These are phyloP conservation scores for Myiotriccus ornatus DNA, from an alignment of 2,797 vertebrate genomes.

Conservation along the genomic window DNA sequence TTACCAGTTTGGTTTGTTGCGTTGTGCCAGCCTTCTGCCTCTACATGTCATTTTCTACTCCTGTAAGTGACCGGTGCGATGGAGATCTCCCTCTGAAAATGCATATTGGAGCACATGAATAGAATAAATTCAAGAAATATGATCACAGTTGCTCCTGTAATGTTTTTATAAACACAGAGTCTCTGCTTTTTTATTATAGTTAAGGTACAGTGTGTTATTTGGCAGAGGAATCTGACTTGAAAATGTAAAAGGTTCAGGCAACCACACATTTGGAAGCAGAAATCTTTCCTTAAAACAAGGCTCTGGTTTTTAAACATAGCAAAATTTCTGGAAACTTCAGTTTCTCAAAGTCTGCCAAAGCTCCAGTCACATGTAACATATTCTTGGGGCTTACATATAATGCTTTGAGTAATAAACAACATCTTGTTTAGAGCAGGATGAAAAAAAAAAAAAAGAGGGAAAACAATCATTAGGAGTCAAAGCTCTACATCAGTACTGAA, in stretches of 20 bases:
- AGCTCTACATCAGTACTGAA: constrained; percentile 35
- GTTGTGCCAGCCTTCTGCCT: constrained; percentile 57
- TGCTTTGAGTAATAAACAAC: constrained; percentile 81
- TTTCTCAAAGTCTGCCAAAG: constrained; percentile 77
- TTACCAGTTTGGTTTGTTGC: constrained; percentile 65
- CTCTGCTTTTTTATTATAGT: constrained; percentile 75
- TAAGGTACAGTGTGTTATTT: constrained; percentile 84
- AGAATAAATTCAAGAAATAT: constrained; percentile 73
- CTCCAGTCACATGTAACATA: constrained; percentile 81
- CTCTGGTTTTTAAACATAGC: constrained; percentile 80
- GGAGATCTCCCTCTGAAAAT: constrained; percentile 59
- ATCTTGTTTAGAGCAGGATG: constrained; percentile 76
- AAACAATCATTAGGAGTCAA: constrained; percentile 75
- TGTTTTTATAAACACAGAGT: constrained; percentile 74
- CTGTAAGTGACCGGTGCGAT: constrained; percentile 58
- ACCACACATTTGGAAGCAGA: constrained; percentile 83
- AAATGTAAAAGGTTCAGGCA: constrained; percentile 82
- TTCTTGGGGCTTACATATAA: constrained; percentile 79
- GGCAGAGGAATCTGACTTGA: constrained; percentile 78
- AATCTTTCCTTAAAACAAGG: constrained; percentile 81
- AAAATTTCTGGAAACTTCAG: constrained; percentile 82
- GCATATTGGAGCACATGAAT: constrained; percentile 60
- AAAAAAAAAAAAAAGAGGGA: background rate
- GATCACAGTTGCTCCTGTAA: constrained; percentile 73
- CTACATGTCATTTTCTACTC: constrained; percentile 69